Evolutionary conservation across 1,140 invertebrate species (phyloP), one percentile per base, ranked within the genome.

Genomic region (Sarcophaga bullata): DNA sequence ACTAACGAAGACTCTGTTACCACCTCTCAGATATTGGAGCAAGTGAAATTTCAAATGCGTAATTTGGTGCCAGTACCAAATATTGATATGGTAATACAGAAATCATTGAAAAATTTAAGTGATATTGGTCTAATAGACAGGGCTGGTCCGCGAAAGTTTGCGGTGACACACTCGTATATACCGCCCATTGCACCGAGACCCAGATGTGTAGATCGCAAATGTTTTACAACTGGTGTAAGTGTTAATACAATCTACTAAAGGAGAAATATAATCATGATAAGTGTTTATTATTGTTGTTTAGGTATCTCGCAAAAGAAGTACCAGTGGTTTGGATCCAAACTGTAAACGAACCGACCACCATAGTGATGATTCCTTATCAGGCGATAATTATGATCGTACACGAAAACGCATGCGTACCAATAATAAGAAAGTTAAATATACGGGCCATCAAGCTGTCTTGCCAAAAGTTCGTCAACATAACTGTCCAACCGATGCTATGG

Each of bases 51-150:
- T 0, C 82, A 84, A n/a, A 72, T 85, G 80, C 50, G 75, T 0
- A 9, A 80, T 8, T 37, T 46, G 7, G 83, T 84, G 8, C 62
- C 73, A 0, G 15, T 81, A 0, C 3, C 2, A 0, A 52, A 84
- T 49, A 5, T 85, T 8, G 83, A 85, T 8, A 47, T 52, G 0
- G n/a, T 37, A 6, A 83, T 87, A 8, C 17, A 47, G 8, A n/a
- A 84, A 4, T 85, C 86, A 1, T 72, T 87, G 11, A 9, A 13
- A 0, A 85, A 85, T 73, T 17, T 87, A 54, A 81, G 82, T 47
- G 80, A 81, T 37, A 73, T 83, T 58, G 82, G 82, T 2, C 37
- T 83, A 13, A 83, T 83, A 49, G 48, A 81, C 4, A 72, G 52
- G 4, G 62, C 15, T 19, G 80, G 49, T 13, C 48, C n/a, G 8